These are phyloP conservation scores for Hanleya hanleyi DNA, from an alignment of 2,888 invertebrate genomes.

Conservation along the genomic window DNA sequence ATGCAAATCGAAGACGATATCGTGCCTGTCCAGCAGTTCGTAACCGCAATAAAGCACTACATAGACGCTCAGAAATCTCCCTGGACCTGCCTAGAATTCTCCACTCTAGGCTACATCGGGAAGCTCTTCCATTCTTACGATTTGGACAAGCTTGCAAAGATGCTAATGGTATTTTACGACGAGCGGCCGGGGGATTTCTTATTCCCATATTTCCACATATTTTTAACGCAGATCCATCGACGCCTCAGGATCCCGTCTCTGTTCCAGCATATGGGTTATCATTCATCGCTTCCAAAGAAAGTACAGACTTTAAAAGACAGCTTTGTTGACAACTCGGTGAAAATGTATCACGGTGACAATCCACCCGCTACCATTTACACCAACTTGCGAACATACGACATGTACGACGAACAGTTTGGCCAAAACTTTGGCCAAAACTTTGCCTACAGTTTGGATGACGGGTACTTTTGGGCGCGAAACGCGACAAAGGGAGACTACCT, in stretches of 20 bases:
- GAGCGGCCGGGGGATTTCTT: conserved; percentile 56
- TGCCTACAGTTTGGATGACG: conserved; percentile 66
- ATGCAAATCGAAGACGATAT: conserved; percentile 74
- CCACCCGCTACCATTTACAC: conserved; percentile 70
- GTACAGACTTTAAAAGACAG: conserved; percentile 52
- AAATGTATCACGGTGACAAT: conserved; percentile 61
- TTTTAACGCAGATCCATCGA: conserved; percentile 43
- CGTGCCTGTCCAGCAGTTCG: conserved; percentile 60
- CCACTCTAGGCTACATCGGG: conserved; percentile 58
- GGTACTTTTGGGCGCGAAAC: conserved; percentile 71
- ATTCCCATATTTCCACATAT: conserved; percentile 48
- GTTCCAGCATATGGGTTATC: conserved; percentile 54
- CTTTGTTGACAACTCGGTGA: conserved; percentile 47
- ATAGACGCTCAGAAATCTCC: conserved; percentile 53
- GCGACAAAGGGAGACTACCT: conserved; percentile 63
- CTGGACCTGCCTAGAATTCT: conserved; percentile 60
- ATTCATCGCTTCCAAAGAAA: conserved; percentile 53
- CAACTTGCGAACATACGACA: conserved; percentile 61
- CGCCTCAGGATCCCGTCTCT: conserved; percentile 48
- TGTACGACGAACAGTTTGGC: too few relatives aligned
- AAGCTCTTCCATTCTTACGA: conserved; percentile 49
- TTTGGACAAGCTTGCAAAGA: conserved; percentile 47
- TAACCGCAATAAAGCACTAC: conserved; percentile 66
- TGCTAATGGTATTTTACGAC: conserved; percentile 66
- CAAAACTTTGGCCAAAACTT: conserved; percentile 65